Evolutionary conservation across 2,888 invertebrate genomes (phyloP).

Genomic region (Lasioglossum oenotherae): DNA sequence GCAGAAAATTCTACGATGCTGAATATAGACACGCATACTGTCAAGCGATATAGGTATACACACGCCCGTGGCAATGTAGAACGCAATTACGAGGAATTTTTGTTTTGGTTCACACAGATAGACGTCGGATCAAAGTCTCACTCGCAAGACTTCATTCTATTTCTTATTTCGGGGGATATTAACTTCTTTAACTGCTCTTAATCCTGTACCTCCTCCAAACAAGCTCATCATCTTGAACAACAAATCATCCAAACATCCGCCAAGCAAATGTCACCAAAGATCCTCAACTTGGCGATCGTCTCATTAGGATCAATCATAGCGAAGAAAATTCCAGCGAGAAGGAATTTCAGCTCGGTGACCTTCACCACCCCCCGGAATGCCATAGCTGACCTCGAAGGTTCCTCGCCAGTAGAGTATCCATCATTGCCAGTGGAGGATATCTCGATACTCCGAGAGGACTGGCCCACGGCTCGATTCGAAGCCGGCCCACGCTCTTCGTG

Average conservation of each 20-base stretch:
- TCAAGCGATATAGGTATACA: not conserved
- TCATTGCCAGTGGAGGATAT: not conserved
- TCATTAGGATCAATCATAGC: not conserved
- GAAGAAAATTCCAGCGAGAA: not conserved
- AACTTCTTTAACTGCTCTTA: not conserved
- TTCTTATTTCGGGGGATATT: not conserved
- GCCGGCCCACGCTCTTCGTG: constrained; percentile 19
- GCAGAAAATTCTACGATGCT: not conserved
- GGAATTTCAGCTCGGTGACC: not conserved
- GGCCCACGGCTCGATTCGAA: not conserved
- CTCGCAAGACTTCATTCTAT: not conserved
- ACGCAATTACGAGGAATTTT: not conserved
- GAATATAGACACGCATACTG: not conserved
- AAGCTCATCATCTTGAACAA: not conserved
- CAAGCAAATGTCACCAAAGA: not conserved
- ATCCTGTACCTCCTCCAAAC: not conserved
- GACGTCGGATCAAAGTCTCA: too few relatives aligned
- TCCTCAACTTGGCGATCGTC: not conserved
- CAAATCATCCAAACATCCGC: not conserved
- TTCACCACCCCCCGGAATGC: not conserved
- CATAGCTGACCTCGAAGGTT: not conserved
- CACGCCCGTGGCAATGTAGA: not conserved
- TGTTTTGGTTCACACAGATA: not conserved
- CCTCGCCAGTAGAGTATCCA: not conserved
- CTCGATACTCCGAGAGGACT: not conserved